Base-by-base conservation (phyloP, 2,888 invertebrate species). In the Andrena dorsata region DNA sequence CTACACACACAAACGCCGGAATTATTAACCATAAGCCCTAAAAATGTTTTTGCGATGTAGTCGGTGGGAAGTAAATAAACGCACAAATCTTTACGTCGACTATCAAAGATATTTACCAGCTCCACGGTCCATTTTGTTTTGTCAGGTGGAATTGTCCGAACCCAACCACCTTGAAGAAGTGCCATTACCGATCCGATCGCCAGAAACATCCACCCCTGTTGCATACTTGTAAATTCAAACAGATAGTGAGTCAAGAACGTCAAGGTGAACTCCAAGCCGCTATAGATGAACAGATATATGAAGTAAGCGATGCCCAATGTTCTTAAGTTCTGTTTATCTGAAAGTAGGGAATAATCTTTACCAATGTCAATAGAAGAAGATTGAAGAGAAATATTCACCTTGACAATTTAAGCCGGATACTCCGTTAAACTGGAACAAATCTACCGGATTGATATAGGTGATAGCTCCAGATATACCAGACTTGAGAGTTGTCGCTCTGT, bases 201-300 rank as follows among this genome's bases (percentile, higher is more conserved):
- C 90, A 99, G 96, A 94, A 99, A 99, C 98, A 99, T 98, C 95
- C 97, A 98, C 6, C 99, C 99, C 94, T 99, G 99, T 94, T 99
- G 97, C 97, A 98, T 98, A 63, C 98, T 98, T 74, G 96, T 97
- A 93, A 98, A 99, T 70, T 96, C 95, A 93, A 99, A 99, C 53
- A 97, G 96, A 90, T 98, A 97, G 94, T 99, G 99, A 73, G 98
- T 98, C 65, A 99, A 95, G 95, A 99, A 99, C 72, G 99, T 98
- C 49, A 99, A 95, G 0, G 99, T 99, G 93, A 99, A 99, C 94
- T 99, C 99, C 76, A 99, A 95, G 2, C 99, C 99, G 72, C 99
- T 99, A 94, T 98, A 99, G 80, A 98, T 95, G 92, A 99, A 98
- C 84, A 99, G 95, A 94, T 98, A 99, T 10, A 98, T 94, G 94